Percentiles rank a stretch among this genome's conserved stretches.
These are phyloP conservation scores for Panagrolaimus sp. DNA, from an alignment of 1,140 invertebrate species.

Conservation along the genomic window DNA sequence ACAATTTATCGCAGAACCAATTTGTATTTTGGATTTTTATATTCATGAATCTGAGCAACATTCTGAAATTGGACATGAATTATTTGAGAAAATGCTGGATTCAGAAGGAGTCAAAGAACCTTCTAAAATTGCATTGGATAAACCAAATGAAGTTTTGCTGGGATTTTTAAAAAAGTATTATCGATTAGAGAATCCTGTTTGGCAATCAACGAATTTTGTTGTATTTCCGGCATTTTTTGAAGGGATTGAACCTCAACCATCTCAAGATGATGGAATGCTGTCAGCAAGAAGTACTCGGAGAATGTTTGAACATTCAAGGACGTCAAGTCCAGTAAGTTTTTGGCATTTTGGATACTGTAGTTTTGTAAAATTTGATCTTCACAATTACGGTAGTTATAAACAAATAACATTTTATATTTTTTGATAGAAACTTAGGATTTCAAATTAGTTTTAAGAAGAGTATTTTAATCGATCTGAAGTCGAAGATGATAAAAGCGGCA, in stretches of 20 bases:
- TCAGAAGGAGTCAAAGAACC: conserved; percentile 25
- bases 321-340: too few relatives aligned
- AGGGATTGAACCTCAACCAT: conserved; percentile 24
- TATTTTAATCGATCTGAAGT: too few relatives aligned
- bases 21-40: conserved; percentile 80
- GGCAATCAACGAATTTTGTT: conserved; percentile 37
- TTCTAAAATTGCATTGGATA: conserved; percentile 38
- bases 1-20: conserved; percentile 70
- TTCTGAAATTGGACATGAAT: conserved; percentile 69
- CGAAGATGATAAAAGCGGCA: too few relatives aligned
- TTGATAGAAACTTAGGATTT: too few relatives aligned
- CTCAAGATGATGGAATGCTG: neutral
- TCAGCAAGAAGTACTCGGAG: neutral
- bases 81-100: conserved; percentile 74
- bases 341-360: too few relatives aligned
- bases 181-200: conserved; percentile 27
- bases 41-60: conserved; percentile 73
- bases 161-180: conserved; percentile 31
- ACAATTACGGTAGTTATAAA: too few relatives aligned
- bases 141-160: conserved; percentile 27
- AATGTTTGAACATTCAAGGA: neutral
- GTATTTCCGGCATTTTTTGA: conserved; percentile 37
- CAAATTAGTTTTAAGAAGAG: too few relatives aligned
- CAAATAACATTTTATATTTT: too few relatives aligned
- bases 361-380: too few relatives aligned